Evolutionary conservation across 2,888 invertebrate genomes (phyloP), one percentile per base, ranked within the genome.

Genomic region (Cryptus viduatorius): DNA sequence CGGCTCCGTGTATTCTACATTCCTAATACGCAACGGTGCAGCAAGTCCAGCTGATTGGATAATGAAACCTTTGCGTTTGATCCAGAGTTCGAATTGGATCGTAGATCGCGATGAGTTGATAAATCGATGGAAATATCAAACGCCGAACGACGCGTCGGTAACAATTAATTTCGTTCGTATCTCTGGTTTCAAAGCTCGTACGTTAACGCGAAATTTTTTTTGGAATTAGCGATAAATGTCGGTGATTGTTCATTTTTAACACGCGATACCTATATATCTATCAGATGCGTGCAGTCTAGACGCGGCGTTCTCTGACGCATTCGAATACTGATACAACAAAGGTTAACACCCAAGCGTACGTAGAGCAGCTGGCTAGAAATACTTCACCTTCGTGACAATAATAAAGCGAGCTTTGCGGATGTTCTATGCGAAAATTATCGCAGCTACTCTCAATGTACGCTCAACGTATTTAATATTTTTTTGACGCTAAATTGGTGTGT

Each of bases 31-130:
- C 56, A 61, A 69, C 61, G 61, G 61, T 67, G 75, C 75, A 76
- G 50, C 75, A 61, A 75, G 73, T 61, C 69, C 56, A 81, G 69
- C 76, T 76, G 76, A 81, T 81, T 81, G 76, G 76, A 81, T 76
- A 81, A 76, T 53, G 50, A 46, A 48, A 72, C 53, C 46, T 75
- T 42, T 46, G 37, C 42, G 37, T 71, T 65, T 19, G 31, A 77
- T 72, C 31, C 31, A 10, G 42, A 19, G 56, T 56, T 77, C 50
- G 46, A 56, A 71, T 24, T 10, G 29, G 16, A 64, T 59, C 50
- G 65, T 42, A 12, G 31, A 48, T 68, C 37, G 37, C 31, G 69
- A 69, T 31, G 44, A 53, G 19, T 53, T n/a, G 19, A 53, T 19
- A 29, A 31, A 68, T 50, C 16, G 31, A 50, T 31, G 10, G 8